A percentile compares a stretch with the other conserved stretches of the same genome.
Conservation (phyloP, 2,113 vertebrate species). For the Anarrhichthys ocellatus region DNA sequence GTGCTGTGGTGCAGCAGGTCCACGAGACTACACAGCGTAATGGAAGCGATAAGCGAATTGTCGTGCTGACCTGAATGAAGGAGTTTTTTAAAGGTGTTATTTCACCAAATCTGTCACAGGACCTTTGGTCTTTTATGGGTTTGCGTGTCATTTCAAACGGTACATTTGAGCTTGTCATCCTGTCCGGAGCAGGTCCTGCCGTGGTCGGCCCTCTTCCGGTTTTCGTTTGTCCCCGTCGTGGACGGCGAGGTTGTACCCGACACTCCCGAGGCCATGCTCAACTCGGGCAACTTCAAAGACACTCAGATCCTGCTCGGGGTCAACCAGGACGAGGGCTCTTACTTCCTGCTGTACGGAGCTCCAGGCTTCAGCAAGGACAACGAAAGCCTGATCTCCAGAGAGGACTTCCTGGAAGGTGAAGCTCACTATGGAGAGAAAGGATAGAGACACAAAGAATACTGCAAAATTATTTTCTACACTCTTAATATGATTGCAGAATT, state of each 20-base stretch:
- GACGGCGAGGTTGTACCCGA: slow-evolving; percentile 90
- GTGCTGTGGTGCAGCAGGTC: background rate
- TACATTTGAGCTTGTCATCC: background rate
- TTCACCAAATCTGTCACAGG: background rate
- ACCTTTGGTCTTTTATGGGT: background rate
- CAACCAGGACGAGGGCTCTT: slow-evolving; percentile 93
- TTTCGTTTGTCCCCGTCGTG: slow-evolving; percentile 92
- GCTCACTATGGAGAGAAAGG: background rate
- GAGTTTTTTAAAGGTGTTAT: background rate
- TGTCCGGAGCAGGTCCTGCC: slow-evolving; percentile 72
- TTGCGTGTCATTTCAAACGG: background rate
- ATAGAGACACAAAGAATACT: background rate
- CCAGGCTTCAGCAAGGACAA: slow-evolving; percentile 96
- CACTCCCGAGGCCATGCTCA: slow-evolving; percentile 87
- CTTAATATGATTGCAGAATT: background rate
- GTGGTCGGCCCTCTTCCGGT: slow-evolving; percentile 86
- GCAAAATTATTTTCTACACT: background rate
- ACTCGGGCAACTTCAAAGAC: slow-evolving; percentile 85
- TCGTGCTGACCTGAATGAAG: background rate
- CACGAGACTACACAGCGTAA: background rate
- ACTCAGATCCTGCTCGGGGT: slow-evolving; percentile 89
- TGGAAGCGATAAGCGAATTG: background rate
- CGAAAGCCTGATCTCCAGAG: slow-evolving; percentile 90
- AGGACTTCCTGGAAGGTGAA: slow-evolving; percentile 89
- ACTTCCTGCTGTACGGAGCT: slow-evolving; percentile 91